Evolutionary conservation across 2,888 invertebrate species (phyloP), one percentile per base, ranked within the genome.

Genomic region (Diadegma fenestrale): DNA sequence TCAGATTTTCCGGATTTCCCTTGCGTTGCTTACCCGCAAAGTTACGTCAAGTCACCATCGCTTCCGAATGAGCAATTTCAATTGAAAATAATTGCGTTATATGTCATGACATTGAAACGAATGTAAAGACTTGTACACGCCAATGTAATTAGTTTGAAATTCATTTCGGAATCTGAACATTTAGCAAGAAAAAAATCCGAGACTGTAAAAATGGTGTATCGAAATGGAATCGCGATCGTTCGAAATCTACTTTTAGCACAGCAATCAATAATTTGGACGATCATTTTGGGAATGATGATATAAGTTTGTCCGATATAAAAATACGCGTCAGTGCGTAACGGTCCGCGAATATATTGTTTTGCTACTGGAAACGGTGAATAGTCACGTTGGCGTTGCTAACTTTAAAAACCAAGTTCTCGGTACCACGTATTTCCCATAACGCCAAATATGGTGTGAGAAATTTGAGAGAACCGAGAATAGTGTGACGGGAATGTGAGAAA

Each of bases 391-490:
- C 51, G 33, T 37, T 33, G 26, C 37, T 8, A 66, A 68, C 33
- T 84, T 77, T 82, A 58, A 77, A 82, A 77, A 84, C 63, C 63
- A 83, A 75, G 61, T 76, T 86, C 76, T 71, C 54, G 69, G 87
- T 80, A 75, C 71, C 58, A 61, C 80, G 66, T 80, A 71, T 85
- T 80, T 76, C 82, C 80, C 91, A 91, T 92, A 93, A 93, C 91
- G 88, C 93, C 93, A 92, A 93, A 93, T 93, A 93, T 91, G 93
- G 93, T 90, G 91, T 93, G 93, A 92, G 93, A 93, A 93, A 93
- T 93, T 93, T 93, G 93, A 93, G 93, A 93, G 92, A 93, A 92
- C 92, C 91, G 91, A 93, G 93, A 93, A 93, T 93, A 93, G 93
- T 93, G 93, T 93, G 93, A 93, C 93, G 91, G 89, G 86, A 90